These are phyloP conservation scores for Chironex yamaguchii DNA, from an alignment of 30 jellyfish, hydroid and myxozoan species.

Conservation along the genomic window DNA sequence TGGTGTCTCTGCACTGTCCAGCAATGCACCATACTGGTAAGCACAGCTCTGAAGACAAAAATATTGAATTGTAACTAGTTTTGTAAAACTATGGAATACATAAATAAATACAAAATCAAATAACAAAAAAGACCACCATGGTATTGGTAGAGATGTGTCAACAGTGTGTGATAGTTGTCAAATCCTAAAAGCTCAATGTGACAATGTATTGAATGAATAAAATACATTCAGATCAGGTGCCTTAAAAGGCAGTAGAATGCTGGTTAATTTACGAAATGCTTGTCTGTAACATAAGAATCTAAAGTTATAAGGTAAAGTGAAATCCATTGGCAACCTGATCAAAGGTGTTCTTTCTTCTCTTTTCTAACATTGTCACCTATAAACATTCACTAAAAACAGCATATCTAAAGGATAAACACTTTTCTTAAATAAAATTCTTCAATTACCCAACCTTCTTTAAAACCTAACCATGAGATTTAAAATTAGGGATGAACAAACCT, in stretches of 20 bases:
- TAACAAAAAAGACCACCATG: too few relatives aligned
- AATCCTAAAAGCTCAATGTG: too few relatives aligned
- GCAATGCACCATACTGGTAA: conserved; percentile 73
- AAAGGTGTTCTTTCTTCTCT: background rate
- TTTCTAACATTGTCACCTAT: too few relatives aligned
- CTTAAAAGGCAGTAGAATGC: too few relatives aligned
- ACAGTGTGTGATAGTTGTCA: too few relatives aligned
- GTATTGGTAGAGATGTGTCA: too few relatives aligned
- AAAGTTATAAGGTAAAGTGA: too few relatives aligned
- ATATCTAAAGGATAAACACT: background rate
- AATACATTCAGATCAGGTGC: background rate
- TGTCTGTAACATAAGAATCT: too few relatives aligned
- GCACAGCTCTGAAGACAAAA: conserved; percentile 78
- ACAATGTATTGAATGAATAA: background rate
- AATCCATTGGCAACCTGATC: background rate
- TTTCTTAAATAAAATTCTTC: background rate
- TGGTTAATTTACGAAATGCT: too few relatives aligned
- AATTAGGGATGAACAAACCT: too few relatives aligned
- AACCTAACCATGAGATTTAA: too few relatives aligned
- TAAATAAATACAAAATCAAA: background rate
- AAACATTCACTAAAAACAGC: background rate
- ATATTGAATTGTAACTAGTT: background rate
- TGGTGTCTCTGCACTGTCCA: conserved; percentile 84
- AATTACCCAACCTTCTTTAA: background rate
- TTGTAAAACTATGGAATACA: background rate